These are phyloP conservation scores for Rhinichthys osculus DNA, from an alignment of 2,797 vertebrate genomes.

Conservation along the genomic window DNA sequence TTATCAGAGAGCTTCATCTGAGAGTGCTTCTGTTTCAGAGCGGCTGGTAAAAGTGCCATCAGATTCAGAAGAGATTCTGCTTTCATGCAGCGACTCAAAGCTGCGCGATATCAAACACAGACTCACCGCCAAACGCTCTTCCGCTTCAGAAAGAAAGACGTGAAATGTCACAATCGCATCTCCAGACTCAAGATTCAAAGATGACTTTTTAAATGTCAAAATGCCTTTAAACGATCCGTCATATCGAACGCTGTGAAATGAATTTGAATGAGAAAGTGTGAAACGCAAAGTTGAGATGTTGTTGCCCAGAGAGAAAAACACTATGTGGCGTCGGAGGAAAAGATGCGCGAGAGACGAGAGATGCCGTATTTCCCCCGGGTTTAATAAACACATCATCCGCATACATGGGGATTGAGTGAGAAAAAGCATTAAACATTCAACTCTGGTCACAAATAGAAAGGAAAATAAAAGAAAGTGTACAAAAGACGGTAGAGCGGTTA, in stretches of 20 bases:
- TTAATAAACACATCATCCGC: too few species aligned
- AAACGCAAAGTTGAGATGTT: too few species aligned
- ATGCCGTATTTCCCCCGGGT: too few species aligned
- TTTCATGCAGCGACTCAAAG: conserved; percentile 30
- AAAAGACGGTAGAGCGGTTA: too few species aligned
- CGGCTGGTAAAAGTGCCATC: conserved; percentile 2
- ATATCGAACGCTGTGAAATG: neutral
- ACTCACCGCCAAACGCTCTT: neutral
- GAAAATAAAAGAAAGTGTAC: too few species aligned
- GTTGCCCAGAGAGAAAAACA: too few species aligned
- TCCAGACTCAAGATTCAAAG: neutral
- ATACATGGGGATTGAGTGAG: too few species aligned
- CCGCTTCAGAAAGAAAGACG: neutral
- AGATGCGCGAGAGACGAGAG: too few species aligned
- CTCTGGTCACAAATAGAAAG: too few species aligned
- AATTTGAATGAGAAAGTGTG: too few species aligned
- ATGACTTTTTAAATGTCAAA: neutral
- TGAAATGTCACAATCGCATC: neutral
- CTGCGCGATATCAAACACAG: conserved; percentile 2
- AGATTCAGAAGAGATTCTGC: neutral
- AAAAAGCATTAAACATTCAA: too few species aligned
- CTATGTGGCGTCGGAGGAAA: too few species aligned
- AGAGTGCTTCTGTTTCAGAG: neutral
- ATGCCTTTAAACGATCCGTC: neutral
- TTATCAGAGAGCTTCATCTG: neutral